These are phyloP conservation scores for Zootoca vivipara DNA, from an alignment of 2,113 vertebrate genomes.

Conservation along the genomic window DNA sequence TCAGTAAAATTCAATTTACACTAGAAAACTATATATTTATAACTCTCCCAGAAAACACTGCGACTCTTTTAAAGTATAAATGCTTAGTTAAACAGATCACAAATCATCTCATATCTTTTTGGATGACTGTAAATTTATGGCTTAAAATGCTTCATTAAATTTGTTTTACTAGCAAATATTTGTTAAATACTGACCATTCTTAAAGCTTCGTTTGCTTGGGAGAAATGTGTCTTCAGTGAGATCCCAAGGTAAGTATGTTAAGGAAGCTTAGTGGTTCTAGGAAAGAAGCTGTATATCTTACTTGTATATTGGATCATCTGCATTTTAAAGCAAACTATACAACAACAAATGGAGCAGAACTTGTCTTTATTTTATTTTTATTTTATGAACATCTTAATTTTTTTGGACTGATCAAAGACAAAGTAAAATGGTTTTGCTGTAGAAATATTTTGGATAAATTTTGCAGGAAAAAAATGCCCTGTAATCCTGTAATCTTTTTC, in stretches of 20 bases:
- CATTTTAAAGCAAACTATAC: slow-evolving; percentile 39
- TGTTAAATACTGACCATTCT: slow-evolving; percentile 64
- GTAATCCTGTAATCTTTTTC: slow-evolving; percentile 61
- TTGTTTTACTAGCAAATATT: slow-evolving; percentile 63
- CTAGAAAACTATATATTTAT: slow-evolving; percentile 46
- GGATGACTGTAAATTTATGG: slow-evolving; percentile 72
- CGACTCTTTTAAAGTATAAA: neutral
- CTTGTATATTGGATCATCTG: slow-evolving; percentile 47
- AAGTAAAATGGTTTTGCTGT: slow-evolving; percentile 59
- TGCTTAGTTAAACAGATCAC: neutral
- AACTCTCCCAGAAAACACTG: slow-evolving; percentile 35
- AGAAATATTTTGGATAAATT: slow-evolving; percentile 76
- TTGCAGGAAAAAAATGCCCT: slow-evolving; percentile 64
- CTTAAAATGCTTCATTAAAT: slow-evolving; percentile 80
- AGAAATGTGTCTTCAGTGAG: slow-evolving; percentile 69
- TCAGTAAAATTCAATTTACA: slow-evolving; percentile 33
- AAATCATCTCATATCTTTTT: slow-evolving; percentile 41
- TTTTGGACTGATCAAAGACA: slow-evolving; percentile 56
- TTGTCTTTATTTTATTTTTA: slow-evolving; percentile 14
- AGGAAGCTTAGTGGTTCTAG: slow-evolving; percentile 53
- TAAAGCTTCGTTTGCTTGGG: slow-evolving; percentile 71
- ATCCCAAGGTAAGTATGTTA: slow-evolving; percentile 83
- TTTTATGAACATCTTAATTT: slow-evolving; percentile 50
- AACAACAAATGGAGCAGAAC: slow-evolving; percentile 62
- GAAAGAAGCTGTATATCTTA: slow-evolving; percentile 50